Evolutionary conservation across 1,140 invertebrate species (phyloP), one percentile per base, ranked within the genome.

Genomic region (Papilio polyxenes): DNA sequence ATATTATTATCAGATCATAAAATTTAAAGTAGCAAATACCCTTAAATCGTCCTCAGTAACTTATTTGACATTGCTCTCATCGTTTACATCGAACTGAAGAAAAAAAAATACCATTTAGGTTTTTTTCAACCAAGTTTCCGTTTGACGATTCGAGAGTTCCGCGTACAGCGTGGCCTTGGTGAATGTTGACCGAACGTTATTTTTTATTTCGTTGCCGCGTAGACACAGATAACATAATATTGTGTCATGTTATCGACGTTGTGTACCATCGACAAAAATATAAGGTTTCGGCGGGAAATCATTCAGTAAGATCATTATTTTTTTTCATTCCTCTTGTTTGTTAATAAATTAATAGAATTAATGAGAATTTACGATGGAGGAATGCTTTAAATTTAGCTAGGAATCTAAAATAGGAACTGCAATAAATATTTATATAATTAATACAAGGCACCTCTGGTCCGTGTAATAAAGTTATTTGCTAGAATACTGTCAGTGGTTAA

Each of bases 1-100:
- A 78, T 40, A 82, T 51, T 84, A 83, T 88, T 89, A 88, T 89
- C 86, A 82, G 75, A 84, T 84, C 85, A 69, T 89, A 85, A 87
- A 86, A 85, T 88, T 82, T 85, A 85, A 85, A 85, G 85, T 87
- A 84, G 83, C 84, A 82, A 83, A 79, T 82, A 87, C 86, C 90
- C 89, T 91, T 84, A 85, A 87, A 87, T 83, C 84, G 92, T 90
- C 91, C 91, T 82, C 83, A 87, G 78, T 92, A 88, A 92, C 88
- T 89, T 88, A 89, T 91, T 91, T 91, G 89, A 92, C 90, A 92
- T 92, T 92, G 90, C 78, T 87, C 80, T 84, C 84, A 82, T 87
- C 82, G 82, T 78, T 81, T 82, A 82, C 83, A 87, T 83, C 78
- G 74, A 83, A 84, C 59, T 85, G 85, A 84, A 87, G 87, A 89